These are phyloP conservation scores for Xylocopa sonorina DNA, from an alignment of 1,140 invertebrate species.

Conservation along the genomic window DNA sequence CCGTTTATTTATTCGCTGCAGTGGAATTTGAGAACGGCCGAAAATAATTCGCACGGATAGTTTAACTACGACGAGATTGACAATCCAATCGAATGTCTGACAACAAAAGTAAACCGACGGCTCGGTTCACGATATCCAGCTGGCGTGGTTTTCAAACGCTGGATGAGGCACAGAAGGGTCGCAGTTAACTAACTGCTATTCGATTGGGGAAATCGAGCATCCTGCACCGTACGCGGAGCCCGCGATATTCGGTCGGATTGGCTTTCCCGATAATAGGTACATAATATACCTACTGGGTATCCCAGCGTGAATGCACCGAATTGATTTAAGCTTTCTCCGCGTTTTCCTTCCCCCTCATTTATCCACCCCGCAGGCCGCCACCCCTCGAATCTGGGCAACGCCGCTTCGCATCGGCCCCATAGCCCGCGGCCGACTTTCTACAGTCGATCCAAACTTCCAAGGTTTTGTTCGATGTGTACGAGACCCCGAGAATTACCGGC, in stretches of 20 bases:
- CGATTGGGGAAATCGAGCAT: conserved; percentile 66
- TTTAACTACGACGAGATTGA: background rate
- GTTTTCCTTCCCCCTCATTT: conserved; percentile 18
- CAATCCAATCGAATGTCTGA: background rate
- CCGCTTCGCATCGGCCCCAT: conserved; percentile 51
- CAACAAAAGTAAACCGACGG: background rate
- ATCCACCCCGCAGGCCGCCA: background rate
- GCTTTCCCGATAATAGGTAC: conserved; percentile 67
- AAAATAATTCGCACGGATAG: too few species aligned
- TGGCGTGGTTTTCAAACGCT: conserved; percentile 25
- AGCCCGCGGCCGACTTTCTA: conserved; percentile 56
- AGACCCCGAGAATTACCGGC: conserved; percentile 45
- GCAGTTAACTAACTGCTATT: conserved; percentile 62
- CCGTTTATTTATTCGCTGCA: too few species aligned
- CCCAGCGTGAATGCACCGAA: conserved; percentile 65
- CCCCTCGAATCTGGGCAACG: conserved; percentile 29
- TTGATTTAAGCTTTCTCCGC: conserved; percentile 62
- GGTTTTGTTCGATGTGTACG: conserved; percentile 52
- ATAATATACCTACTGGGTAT: conserved; percentile 68
- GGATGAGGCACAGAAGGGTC: conserved; percentile 25
- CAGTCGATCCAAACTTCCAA: conserved; percentile 65
- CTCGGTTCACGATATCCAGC: background rate
- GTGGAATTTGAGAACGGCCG: too few species aligned
- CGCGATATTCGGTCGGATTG: conserved; percentile 64
- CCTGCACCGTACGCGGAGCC: conserved; percentile 51